Percentiles rank a stretch among this genome's conserved stretches.
phyloP scores from a whole-genome alignment of 2,888 invertebrate species.

The Syrphus vitripennis region DNA sequence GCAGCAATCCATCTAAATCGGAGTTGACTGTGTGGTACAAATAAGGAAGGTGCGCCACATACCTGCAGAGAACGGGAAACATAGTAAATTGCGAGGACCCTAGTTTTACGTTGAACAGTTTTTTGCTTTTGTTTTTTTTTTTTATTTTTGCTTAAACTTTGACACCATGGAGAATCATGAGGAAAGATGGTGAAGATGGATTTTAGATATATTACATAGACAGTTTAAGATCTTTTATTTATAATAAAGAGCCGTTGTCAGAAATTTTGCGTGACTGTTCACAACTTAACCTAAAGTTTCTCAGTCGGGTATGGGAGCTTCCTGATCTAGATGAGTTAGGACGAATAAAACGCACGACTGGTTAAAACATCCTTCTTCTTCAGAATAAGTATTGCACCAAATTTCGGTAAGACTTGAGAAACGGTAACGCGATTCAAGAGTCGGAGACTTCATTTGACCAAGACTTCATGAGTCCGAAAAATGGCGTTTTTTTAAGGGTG shows the following conservation, averaged over 20 bases:
- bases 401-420: no score
- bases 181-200: background rate
- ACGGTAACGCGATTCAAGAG: no score
- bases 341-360: no score
- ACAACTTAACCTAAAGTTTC: no score
- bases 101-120: background rate
- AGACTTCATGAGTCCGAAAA: no score
- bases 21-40: slow-evolving; percentile 58
- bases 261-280: no score
- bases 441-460: no score
- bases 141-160: background rate
- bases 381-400: no score
- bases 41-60: slow-evolving; percentile 63
- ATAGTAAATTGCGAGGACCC: slow-evolving; percentile 16
- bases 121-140: background rate
- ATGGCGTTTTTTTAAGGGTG: no score
- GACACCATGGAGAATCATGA: background rate
- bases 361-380: no score
- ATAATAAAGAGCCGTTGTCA: background rate
- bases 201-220: background rate
- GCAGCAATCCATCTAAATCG: slow-evolving; percentile 70
- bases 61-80: slow-evolving; percentile 19
- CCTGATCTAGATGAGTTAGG: no score
- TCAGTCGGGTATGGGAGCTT: no score
- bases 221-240: background rate